These are phyloP conservation scores for Nephrotoma appendiculata DNA, from an alignment of 2,888 invertebrate species.

Conservation along the genomic window DNA sequence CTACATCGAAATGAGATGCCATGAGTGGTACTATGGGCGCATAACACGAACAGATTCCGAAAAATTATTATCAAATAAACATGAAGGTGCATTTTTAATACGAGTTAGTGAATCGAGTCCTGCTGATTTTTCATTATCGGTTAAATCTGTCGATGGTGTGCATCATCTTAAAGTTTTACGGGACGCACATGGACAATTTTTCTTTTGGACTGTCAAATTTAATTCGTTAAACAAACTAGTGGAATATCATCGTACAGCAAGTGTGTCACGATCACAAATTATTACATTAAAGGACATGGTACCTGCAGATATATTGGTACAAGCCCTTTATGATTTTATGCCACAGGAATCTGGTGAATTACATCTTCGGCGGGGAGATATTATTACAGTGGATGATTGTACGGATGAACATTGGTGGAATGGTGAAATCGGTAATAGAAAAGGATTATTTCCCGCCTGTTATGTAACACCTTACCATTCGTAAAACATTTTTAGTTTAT, in stretches of 20 bases:
- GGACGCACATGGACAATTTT: slow-evolving; percentile 96
- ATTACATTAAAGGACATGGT: slow-evolving; percentile 90
- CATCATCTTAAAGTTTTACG: slow-evolving; percentile 96
- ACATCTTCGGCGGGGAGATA: slow-evolving; percentile 93
- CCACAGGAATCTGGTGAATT: slow-evolving; percentile 96
- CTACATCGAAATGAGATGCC: slow-evolving; percentile 99
- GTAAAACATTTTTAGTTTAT: slow-evolving; percentile 37
- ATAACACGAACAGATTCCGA: slow-evolving; percentile 97
- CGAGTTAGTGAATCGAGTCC: slow-evolving; percentile 99
- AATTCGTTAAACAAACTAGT: slow-evolving; percentile 97
- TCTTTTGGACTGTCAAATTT: slow-evolving; percentile 99
- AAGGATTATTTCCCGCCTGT: slow-evolving; percentile 95
- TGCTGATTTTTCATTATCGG: slow-evolving; percentile 97
- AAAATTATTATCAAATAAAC: slow-evolving; percentile 82
- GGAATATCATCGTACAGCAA: slow-evolving; percentile 93
- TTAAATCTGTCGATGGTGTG: slow-evolving; percentile 92
- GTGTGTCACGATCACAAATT: slow-evolving; percentile 92
- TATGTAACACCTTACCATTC: slow-evolving; percentile 94
- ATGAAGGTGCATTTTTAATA: slow-evolving; percentile 97
- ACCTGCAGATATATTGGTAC: slow-evolving; percentile 87
- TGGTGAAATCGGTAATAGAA: slow-evolving; percentile 86
- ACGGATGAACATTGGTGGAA: slow-evolving; percentile 81
- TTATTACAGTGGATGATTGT: slow-evolving; percentile 87
- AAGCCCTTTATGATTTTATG: slow-evolving; percentile 96
- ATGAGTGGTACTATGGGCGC: slow-evolving; percentile 98